Evolutionary conservation across 2,888 invertebrate species (phyloP).

Genomic region (Osmoderma eremita): DNA sequence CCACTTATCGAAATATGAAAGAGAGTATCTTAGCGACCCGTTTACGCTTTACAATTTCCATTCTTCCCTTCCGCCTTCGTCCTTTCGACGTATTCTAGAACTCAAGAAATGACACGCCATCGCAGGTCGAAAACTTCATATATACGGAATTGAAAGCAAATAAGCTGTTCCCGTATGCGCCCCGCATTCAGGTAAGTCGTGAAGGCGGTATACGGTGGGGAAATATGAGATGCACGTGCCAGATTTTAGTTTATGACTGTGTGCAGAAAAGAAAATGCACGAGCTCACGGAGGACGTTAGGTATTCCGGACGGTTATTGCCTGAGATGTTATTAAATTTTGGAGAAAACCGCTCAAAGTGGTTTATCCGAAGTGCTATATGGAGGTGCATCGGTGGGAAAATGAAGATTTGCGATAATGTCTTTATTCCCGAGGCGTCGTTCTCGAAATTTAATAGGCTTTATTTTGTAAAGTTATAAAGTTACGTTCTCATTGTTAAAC

Average conservation of each 20-base stretch:
- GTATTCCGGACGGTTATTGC: conserved; percentile 31
- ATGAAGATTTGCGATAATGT: conserved; percentile 20
- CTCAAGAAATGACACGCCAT: conserved; percentile 31
- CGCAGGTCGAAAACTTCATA: conserved; percentile 38
- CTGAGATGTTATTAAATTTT: conserved; percentile 31
- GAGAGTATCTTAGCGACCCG: conserved; percentile 9
- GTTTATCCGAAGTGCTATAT: neutral
- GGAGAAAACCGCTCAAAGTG: conserved; percentile 2
- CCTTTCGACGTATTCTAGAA: conserved; percentile 5
- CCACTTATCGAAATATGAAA: neutral
- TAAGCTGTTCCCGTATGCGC: conserved; percentile 48
- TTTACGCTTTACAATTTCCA: conserved; percentile 9
- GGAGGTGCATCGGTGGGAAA: neutral
- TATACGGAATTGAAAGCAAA: conserved; percentile 48
- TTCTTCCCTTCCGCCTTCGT: conserved; percentile 1
- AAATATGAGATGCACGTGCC: conserved; percentile 51
- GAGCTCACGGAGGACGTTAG: conserved; percentile 13
- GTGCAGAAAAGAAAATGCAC: conserved; percentile 27
- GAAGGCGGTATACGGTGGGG: conserved; percentile 44
- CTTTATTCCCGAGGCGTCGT: conserved; percentile 6
- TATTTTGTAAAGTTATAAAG: neutral
- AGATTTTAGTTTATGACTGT: conserved; percentile 49
- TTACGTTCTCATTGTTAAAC: too few relatives aligned
- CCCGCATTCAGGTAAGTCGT: conserved; percentile 48
- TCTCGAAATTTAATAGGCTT: neutral